Base-by-base conservation (phyloP, 2,113 vertebrate species). In the Acrocephalus arundinaceus region DNA sequence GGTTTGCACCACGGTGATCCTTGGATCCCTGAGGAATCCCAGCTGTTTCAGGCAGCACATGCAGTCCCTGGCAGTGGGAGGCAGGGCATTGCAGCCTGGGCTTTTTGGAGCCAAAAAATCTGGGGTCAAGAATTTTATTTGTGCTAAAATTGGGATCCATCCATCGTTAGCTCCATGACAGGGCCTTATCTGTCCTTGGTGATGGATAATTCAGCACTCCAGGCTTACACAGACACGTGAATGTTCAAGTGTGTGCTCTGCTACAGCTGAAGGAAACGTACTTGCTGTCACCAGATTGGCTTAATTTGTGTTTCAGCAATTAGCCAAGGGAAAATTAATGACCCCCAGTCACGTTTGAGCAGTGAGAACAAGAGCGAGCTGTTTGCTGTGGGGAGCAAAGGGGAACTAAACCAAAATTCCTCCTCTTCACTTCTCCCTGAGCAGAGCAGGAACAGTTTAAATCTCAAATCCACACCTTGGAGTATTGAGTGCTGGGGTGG, bases 321-420 rank as follows among this genome's bases (percentile, higher is more conserved):
- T 81, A 92, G 83, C 70, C 77, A 65, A 62, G 75, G 85, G 85
- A 54, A 81, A 90, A 87, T n/a, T 55, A 96, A 80, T 45, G 48
- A 55, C 35, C 49, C 33, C 73, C 61, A 54, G 65, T 86, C 43
- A 41, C 10, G 22, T 45, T 15, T 24, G 39, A 95, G 35, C 45
- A 30, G 73, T 13, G 54, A 52, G 61, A 86, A 67, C 61, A 68
- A 57, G 45, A 89, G 57, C 0, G 1, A 67, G 30, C 61, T 89
- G 10, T 61, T 74, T 48, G 5, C 31, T 93, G 58, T 30, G 58
- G 48, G 46, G 59, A 68, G 86, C 37, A 52, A 21, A 75, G 41
- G 83, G 54, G 52, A 74, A 3, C 28, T 28, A 8, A 72, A 71
- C 1, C 37, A 49, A 16, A 19, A 58, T 31, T 41, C 72, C 12